phyloP scores from a whole-genome alignment of 2,888 invertebrate species.

The Malthinus seriepunctatus region DNA sequence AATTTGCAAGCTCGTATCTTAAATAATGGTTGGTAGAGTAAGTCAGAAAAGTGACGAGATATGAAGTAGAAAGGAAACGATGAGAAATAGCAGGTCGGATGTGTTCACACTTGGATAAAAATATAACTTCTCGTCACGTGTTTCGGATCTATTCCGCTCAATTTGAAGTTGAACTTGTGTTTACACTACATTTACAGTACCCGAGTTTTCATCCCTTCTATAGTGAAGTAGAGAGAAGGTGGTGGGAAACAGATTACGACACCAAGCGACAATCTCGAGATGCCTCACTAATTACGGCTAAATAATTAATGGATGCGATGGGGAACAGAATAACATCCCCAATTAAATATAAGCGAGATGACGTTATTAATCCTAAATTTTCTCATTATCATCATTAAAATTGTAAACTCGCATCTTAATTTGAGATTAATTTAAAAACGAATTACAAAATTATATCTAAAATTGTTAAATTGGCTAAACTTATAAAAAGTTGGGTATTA shows the following conservation, averaged over 20 bases:
- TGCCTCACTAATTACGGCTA: conserved; percentile 46
- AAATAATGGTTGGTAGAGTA: conserved; percentile 49
- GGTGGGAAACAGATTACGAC: conserved; percentile 43
- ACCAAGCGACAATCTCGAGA: conserved; percentile 39
- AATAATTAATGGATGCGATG: conserved; percentile 41
- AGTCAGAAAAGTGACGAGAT: conserved; percentile 36
- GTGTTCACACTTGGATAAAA: conserved; percentile 46
- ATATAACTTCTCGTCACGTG: conserved; percentile 54
- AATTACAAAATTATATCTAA: background rate
- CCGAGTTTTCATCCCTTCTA: conserved; percentile 32
- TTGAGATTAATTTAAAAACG: background rate
- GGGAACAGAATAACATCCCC: conserved; percentile 34
- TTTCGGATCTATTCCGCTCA: conserved; percentile 52
- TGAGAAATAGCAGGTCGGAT: conserved; percentile 35
- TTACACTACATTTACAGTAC: conserved; percentile 51
- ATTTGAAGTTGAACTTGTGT: conserved; percentile 53
- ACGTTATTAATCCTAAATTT: conserved; percentile 28
- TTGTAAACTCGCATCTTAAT: conserved; percentile 7
- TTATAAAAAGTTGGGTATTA: background rate
- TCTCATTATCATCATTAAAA: conserved; percentile 18
- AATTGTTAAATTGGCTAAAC: conserved; percentile 1
- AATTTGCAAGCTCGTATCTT: conserved; percentile 54
- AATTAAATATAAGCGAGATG: conserved; percentile 37
- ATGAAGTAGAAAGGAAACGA: conserved; percentile 21
- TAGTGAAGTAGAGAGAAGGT: conserved; percentile 13